phyloP scores from a whole-genome alignment of 2,113 vertebrate species.

The Bubalus kerabau region DNA sequence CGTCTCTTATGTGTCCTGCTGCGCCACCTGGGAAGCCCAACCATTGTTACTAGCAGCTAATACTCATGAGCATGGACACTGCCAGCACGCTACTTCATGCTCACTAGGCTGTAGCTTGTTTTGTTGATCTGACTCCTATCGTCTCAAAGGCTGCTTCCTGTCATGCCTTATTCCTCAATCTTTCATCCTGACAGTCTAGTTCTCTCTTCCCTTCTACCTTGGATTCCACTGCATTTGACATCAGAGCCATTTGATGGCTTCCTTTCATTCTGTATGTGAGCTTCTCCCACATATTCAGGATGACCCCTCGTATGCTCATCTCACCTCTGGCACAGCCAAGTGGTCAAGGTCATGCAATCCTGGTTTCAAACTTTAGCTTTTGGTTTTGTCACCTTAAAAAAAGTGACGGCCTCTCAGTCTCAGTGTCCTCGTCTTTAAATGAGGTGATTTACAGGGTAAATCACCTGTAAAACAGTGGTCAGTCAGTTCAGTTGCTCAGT shows the following conservation, averaged over 20 bases:
- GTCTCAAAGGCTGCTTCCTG: background rate
- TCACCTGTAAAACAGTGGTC: background rate
- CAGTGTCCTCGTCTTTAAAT: background rate
- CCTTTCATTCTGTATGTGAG: background rate
- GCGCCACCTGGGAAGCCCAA: background rate
- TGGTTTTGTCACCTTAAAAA: background rate
- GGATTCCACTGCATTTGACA: no score
- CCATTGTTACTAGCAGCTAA: background rate
- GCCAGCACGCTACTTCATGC: background rate
- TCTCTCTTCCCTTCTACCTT: background rate
- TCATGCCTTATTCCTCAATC: background rate
- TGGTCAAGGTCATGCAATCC: background rate
- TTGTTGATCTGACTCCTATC: background rate
- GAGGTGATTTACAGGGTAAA: background rate
- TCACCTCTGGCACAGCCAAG: background rate
- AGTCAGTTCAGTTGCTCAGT: background rate
- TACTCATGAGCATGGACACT: fast-evolving
- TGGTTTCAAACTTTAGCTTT: background rate
- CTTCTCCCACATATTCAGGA: background rate
- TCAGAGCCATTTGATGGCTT: background rate
- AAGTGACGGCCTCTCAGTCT: background rate
- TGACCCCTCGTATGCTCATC: background rate
- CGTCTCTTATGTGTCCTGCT: background rate
- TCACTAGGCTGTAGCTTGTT: no score
- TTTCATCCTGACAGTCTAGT: background rate